Base-by-base conservation (phyloP, 2,888 invertebrate species). In the Alviniconcha strummeri region DNA sequence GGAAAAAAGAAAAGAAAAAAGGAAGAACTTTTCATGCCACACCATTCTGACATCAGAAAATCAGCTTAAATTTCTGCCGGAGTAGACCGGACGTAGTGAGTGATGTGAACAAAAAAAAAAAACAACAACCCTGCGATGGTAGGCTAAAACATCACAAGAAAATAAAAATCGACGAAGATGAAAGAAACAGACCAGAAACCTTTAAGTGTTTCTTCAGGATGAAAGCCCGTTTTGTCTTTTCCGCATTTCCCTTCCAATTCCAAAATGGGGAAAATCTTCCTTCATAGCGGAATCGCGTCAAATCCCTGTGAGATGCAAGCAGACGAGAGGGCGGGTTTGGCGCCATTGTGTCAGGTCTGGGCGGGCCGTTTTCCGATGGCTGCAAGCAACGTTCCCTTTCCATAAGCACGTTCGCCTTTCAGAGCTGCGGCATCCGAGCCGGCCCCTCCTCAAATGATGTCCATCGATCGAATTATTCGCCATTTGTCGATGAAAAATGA, bases 381-480 rank as follows among this genome's bases (percentile, higher is more conserved):
- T n/a, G 71, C 72, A 55, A 74, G 69, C 55, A 54, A 74, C 55
- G 5, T 56, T 71, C n/a, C 52, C 52, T 71, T 57, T 74, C 72
- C 74, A 19, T 15, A 57, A 19, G 81, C 84, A 84, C 84, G 84
- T 81, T 69, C 78, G 78, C 64, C 81, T 72, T 81, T 81, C 72
- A 84, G 77, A 76, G 55, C 11, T 71, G 55, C 77, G 54, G 71
- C 77, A 84, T 64, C 77, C 78, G 77, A 81, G 76, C 75, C 76
- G 71, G 54, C 72, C 60, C 81, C 69, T 52, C 81, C 57, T 82
- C 81, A 77, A 82, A 77, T 82, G 67, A 82, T 81, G 77, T 79
- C 69, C 81, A 84, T 84, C 81, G 84, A 84, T 84, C 81, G 81
- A 72, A 82, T 82, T 84, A 77, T 78, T 54, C 77, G 52, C 84